Conservation (phyloP, 2,888 invertebrate species). For the Cordilura impudica region DNA sequence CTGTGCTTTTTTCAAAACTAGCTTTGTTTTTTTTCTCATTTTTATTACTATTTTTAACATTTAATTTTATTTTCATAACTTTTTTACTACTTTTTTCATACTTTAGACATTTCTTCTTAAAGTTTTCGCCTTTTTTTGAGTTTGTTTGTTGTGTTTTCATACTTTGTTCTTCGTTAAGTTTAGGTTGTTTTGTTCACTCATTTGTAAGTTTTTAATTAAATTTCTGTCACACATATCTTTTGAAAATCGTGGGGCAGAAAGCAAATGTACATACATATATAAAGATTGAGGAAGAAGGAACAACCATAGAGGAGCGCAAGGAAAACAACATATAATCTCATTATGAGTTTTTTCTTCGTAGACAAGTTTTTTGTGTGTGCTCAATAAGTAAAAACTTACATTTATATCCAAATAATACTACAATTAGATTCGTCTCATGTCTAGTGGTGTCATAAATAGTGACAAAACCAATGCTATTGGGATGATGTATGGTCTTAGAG, state of each 20-base stretch:
- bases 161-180: slow-evolving; percentile 45
- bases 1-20: slow-evolving; percentile 47
- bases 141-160: slow-evolving; percentile 12
- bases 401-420: slow-evolving; percentile 28
- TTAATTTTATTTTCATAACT: slow-evolving; percentile 55
- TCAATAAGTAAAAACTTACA: slow-evolving; percentile 4
- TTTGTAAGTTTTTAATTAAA: slow-evolving; percentile 67
- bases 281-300: slow-evolving; percentile 14
- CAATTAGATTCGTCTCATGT: slow-evolving; percentile 33
- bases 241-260: slow-evolving; percentile 25
- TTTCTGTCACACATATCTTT: slow-evolving; percentile 63
- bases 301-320: not conserved
- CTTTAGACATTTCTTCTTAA: slow-evolving; percentile 12
- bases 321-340: slow-evolving; percentile 50
- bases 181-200: slow-evolving; percentile 62
- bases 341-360: slow-evolving; percentile 37
- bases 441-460: not conserved
- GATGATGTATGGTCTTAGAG: too few relatives aligned
- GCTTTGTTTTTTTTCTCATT: slow-evolving; percentile 1
- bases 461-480: too few relatives aligned
- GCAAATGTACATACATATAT: not conserved
- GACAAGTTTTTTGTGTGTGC: not conserved
- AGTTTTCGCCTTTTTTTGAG: slow-evolving; percentile 15
- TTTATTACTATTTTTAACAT: slow-evolving; percentile 19
- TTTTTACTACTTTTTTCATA: slow-evolving; percentile 20